Percentiles rank a stretch among this genome's conserved stretches.
Evolutionary conservation across 2,888 invertebrate genomes (phyloP).

Genomic region (Malthinus seriepunctatus): DNA sequence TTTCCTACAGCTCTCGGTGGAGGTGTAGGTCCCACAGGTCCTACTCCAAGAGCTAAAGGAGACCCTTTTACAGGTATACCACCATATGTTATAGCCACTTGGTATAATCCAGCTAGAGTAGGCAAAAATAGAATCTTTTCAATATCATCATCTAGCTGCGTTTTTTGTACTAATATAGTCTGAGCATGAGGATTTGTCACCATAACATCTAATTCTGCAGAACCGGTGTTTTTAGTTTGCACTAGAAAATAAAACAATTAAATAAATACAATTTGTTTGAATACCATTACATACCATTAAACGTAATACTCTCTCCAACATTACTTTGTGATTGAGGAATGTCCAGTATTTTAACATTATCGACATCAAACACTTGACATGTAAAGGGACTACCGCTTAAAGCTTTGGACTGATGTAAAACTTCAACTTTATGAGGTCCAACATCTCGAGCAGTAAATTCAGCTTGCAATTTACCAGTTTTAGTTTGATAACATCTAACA

Average conservation of each 20-base stretch:
- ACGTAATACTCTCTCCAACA: constrained; percentile 80
- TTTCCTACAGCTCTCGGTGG: constrained; percentile 67
- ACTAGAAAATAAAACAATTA: constrained; percentile 57
- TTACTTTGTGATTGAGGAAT: constrained; percentile 76
- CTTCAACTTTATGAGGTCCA: constrained; percentile 73
- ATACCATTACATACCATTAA: constrained; percentile 65
- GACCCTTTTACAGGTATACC: constrained; percentile 63
- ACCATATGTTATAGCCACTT: constrained; percentile 70
- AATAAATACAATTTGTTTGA: constrained; percentile 3
- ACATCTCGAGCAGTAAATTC: constrained; percentile 87
- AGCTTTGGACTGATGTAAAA: constrained; percentile 86
- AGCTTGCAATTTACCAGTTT: constrained; percentile 92
- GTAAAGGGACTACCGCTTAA: constrained; percentile 92
- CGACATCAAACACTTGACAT: constrained; percentile 90
- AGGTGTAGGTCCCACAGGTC: constrained; percentile 62
- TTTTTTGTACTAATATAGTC: constrained; percentile 78
- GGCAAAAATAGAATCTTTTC: constrained; percentile 84
- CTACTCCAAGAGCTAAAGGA: constrained; percentile 63
- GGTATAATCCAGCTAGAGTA: constrained; percentile 76
- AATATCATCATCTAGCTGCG: constrained; percentile 67
- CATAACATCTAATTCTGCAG: constrained; percentile 84
- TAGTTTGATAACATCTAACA: constrained; percentile 88
- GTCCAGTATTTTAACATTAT: constrained; percentile 77
- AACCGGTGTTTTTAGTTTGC: constrained; percentile 79
- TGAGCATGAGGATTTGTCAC: constrained; percentile 87